Evolutionary conservation across 2,113 vertebrate species (phyloP).

Genomic region (Oreochromis niloticus): DNA sequence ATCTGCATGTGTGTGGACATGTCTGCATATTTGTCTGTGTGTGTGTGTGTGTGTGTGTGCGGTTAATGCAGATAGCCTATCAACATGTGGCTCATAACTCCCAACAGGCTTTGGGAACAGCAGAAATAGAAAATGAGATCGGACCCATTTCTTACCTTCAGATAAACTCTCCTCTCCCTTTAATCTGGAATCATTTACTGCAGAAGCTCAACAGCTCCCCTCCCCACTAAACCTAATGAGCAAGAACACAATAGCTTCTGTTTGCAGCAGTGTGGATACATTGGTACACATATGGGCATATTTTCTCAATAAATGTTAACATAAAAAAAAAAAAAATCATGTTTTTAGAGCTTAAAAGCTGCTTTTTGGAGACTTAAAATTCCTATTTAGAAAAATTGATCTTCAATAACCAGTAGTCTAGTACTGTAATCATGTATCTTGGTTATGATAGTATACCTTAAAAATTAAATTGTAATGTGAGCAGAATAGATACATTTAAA

Average conservation of each 20-base stretch:
- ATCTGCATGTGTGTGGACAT: background rate
- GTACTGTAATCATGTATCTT: background rate
- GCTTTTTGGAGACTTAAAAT: background rate
- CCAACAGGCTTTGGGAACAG: conserved; percentile 23
- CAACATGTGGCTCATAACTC: conserved; percentile 41
- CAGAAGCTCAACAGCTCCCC: background rate
- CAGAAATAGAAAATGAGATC: conserved; percentile 68
- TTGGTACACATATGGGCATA: background rate
- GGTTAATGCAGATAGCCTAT: conserved; percentile 31
- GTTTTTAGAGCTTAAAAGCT: background rate
- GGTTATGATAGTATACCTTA: background rate
- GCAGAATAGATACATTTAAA: background rate
- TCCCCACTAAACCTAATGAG: background rate
- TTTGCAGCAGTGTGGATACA: background rate
- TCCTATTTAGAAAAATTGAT: background rate
- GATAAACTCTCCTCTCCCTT: conserved; percentile 6
- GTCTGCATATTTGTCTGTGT: background rate
- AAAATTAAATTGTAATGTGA: background rate
- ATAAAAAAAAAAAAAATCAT: background rate
- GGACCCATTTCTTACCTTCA: conserved; percentile 32
- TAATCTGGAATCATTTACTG: conserved; percentile 20
- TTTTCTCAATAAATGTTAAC: background rate
- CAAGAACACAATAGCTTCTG: background rate
- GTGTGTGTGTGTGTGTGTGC: background rate
- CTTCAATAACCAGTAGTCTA: background rate